These are phyloP conservation scores for Echinarachnius parma DNA, from an alignment of 53 echinoderm and acorn worm species.

Conservation along the genomic window DNA sequence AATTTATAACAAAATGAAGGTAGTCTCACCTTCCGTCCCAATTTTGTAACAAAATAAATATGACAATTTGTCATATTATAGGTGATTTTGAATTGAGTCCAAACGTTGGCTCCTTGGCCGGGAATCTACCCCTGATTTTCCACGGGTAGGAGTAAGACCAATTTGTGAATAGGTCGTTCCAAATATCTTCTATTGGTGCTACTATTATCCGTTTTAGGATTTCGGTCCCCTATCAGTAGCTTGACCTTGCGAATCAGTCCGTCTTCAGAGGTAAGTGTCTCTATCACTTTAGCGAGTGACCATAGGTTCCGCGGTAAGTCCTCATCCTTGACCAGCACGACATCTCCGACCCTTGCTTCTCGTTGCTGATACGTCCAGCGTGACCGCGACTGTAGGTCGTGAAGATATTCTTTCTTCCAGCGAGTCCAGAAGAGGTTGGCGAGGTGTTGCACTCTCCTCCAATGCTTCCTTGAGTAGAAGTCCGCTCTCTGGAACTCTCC, in stretches of 20 bases:
- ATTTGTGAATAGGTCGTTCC: neutral
- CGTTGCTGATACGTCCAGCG: conserved; percentile 35
- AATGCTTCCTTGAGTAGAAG: conserved; percentile 36
- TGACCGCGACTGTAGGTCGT: conserved; percentile 39
- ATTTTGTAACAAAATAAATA: too few species aligned
- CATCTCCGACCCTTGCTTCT: conserved; percentile 36
- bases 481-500: conserved; percentile 35
- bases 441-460: conserved; percentile 51
- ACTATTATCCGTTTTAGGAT: too few species aligned
- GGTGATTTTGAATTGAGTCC: too few species aligned
- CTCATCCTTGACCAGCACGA: conserved; percentile 44
- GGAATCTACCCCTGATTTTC: conserved; percentile 33
- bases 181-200: neutral
- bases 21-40: too few species aligned
- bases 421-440: conserved; percentile 60
- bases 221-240: neutral
- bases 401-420: conserved; percentile 56
- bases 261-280: neutral
- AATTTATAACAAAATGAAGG: too few species aligned
- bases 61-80: too few species aligned
- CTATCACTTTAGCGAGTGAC: conserved; percentile 39
- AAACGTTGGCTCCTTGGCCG: conserved; percentile 28
- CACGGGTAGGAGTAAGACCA: neutral
- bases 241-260: conserved; percentile 19
- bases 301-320: conserved; percentile 47